Conservation (phyloP, 1,140 invertebrate species). For the Tribolium madens region DNA sequence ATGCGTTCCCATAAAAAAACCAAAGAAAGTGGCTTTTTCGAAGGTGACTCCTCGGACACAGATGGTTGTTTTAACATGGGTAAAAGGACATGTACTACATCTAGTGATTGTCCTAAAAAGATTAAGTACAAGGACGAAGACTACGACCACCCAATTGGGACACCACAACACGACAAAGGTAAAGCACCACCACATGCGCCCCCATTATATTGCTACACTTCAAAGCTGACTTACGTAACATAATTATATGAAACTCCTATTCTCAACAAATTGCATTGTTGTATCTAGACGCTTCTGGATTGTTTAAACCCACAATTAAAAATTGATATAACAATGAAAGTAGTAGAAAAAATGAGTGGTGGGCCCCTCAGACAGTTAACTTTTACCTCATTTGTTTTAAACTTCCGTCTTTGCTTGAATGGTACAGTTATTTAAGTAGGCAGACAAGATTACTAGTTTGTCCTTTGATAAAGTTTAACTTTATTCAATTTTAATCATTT, state of each 20-base stretch:
- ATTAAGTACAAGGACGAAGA: slow-evolving; percentile 62
- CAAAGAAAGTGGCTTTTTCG: slow-evolving; percentile 66
- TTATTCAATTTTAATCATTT: background rate
- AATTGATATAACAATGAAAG: background rate
- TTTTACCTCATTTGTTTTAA: background rate
- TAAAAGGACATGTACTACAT: slow-evolving; percentile 64
- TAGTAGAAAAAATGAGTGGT: background rate
- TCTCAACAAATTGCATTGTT: background rate
- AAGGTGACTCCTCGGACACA: slow-evolving; percentile 63
- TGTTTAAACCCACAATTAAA: background rate
- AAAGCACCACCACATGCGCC: slow-evolving; percentile 11
- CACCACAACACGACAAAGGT: slow-evolving; percentile 58
- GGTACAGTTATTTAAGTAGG: background rate
- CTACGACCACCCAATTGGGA: slow-evolving; percentile 58
- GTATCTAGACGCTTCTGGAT: background rate
- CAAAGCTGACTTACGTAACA: background rate
- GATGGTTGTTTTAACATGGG: slow-evolving; percentile 61
- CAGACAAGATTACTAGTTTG: background rate
- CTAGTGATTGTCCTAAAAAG: slow-evolving; percentile 59
- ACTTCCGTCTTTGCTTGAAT: background rate
- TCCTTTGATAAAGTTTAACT: background rate
- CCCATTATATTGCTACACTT: background rate
- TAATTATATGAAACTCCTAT: background rate
- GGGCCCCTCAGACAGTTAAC: background rate
- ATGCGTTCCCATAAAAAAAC: slow-evolving; percentile 66